Base-by-base conservation (phyloP, 2,113 vertebrate genomes). In the Petrocephalus microphthalmus region DNA sequence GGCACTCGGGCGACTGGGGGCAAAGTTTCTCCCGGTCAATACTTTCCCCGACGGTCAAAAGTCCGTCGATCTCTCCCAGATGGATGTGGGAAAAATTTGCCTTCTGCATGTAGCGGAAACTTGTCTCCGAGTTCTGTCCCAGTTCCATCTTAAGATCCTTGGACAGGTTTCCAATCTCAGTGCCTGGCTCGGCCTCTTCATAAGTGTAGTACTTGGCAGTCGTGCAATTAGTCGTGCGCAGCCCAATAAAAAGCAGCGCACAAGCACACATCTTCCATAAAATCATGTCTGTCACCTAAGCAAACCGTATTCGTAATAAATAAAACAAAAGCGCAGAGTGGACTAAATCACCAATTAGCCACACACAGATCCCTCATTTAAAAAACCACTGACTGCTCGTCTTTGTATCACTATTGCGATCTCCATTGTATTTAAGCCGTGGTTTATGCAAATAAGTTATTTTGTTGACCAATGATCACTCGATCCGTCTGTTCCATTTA, bases 11-110 rank as follows among this genome's bases (percentile, higher is more conserved):
- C 1, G 93, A 90, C 22, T 93, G 88, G 20, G 91, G 92, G 87
- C 95, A 96, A 13, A 96, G 92, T 84, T 91, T 91, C 91, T 96
- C 95, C 1, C 95, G 90, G 82, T 96, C 95, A 1, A 95, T 94
- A 0, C 87, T 71, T 4, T 95, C 93, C 0, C 94, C 92, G 0
- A 95, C 94, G 0, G 92, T 94, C 86, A 96, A 47, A n/a, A 95
- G 93, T 86, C 95, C 95, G 84, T 96, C 95, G 0, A 2, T 88
- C 87, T 94, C 93, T 82, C 94, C 89, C 93, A 96, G 94, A 0
- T 92, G 52, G 13, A 96, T 90, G 29, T 93, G 53, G 7, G 95
- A 94, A 0, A 90, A 92, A 90, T 93, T 95, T 74, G 90, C 93
- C 45, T 94, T 92, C 52, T 95, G 95, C 92, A 95, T 95, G 47